A percentile compares a stretch with the other conserved stretches of the same genome.
phyloP scores from a whole-genome alignment of 2,888 invertebrate species.

The Dasypogon diadema region DNA sequence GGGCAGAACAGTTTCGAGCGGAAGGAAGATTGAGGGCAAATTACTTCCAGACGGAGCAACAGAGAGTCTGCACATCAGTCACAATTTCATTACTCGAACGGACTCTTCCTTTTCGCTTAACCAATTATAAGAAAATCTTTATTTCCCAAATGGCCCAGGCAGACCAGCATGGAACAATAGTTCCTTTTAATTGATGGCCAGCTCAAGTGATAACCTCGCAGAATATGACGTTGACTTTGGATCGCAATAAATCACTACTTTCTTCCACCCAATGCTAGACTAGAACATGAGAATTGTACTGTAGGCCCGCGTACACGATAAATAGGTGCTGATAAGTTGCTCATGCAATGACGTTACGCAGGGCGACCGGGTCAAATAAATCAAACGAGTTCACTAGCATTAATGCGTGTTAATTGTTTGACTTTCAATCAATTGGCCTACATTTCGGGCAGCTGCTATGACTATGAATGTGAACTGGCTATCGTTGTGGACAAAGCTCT shows the following conservation, averaged over 20 bases:
- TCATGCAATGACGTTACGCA: constrained; percentile 31
- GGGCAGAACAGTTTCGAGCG: too few species aligned
- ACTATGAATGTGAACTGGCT: too few species aligned
- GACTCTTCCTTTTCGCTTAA: constrained; percentile 5
- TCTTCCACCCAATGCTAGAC: too few species aligned
- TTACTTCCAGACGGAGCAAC: not conserved
- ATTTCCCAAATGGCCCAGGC: not conserved
- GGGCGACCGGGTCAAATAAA: not conserved
- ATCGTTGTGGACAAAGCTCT: not conserved
- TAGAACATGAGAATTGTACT: not conserved
- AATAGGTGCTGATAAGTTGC: constrained; percentile 45
- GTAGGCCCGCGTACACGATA: constrained; percentile 26
- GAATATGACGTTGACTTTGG: constrained; percentile 29
- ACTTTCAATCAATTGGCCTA: constrained; percentile 46
- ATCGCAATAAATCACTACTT: constrained; percentile 37
- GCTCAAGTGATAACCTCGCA: constrained; percentile 42
- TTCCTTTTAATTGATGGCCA: constrained; percentile 28
- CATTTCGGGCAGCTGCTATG: not conserved
- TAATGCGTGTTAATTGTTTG: constrained; percentile 40
- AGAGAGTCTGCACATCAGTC: not conserved
- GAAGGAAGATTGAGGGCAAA: too few species aligned
- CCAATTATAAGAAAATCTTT: constrained; percentile 37
- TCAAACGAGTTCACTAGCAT: constrained; percentile 41
- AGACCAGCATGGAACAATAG: constrained; percentile 22
- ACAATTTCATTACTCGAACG: not conserved